Evolutionary conservation across 1,140 invertebrate species (phyloP).

Genomic region (Trypoxylus dichotomus): DNA sequence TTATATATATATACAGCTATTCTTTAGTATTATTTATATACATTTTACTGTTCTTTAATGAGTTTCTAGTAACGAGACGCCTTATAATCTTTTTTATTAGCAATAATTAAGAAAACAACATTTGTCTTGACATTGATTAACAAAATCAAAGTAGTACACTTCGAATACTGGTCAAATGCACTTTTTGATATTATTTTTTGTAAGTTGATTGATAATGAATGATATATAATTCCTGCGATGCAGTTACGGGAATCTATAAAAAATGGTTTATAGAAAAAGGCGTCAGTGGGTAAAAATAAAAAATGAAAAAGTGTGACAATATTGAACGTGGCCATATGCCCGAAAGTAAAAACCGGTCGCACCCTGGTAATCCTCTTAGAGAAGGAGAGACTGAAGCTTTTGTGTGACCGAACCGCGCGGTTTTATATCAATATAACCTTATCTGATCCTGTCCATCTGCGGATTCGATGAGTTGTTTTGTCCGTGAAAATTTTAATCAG

Average conservation of each 20-base stretch:
- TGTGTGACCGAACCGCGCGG: conserved; percentile 38
- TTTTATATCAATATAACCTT: conserved; percentile 45
- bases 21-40: neutral
- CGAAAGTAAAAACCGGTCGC: conserved; percentile 43
- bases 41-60: no score
- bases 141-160: no score
- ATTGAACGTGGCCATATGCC: conserved; percentile 35
- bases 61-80: no score
- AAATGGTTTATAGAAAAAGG: conserved; percentile 21
- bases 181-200: no score
- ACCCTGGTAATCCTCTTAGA: conserved; percentile 46
- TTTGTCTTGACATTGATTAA: no score
- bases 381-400: conserved; percentile 35
- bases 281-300: conserved; percentile 26
- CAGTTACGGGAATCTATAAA: neutral
- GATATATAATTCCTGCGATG: neutral
- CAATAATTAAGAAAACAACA: no score
- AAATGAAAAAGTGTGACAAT: conserved; percentile 27
- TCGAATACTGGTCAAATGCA: no score
- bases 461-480: conserved; percentile 25
- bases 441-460: conserved; percentile 41
- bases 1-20: neutral
- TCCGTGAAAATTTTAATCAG: conserved; percentile 21
- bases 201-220: neutral
- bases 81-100: no score